A percentile compares a stretch with the other conserved stretches of the same genome.
phyloP scores from a whole-genome alignment of 2,797 vertebrate genomes.

The Labeo calbasu region DNA sequence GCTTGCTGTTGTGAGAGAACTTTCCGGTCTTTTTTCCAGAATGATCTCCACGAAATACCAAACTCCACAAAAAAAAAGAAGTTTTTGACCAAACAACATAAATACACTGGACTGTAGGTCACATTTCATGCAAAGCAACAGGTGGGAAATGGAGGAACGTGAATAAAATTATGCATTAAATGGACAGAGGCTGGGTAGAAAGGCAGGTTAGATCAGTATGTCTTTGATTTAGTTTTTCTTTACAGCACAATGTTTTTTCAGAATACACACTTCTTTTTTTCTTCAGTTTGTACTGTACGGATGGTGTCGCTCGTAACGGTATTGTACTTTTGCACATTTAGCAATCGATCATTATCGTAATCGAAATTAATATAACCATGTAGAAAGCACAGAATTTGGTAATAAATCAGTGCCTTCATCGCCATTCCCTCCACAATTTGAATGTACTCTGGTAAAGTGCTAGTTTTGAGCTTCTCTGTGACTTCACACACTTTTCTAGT shows the following conservation, averaged over 20 bases:
- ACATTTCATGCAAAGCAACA: slow-evolving; percentile 66
- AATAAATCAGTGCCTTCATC: slow-evolving; percentile 51
- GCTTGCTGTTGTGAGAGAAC: slow-evolving; percentile 85
- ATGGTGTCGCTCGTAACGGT: slow-evolving; percentile 25
- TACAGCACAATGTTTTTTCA: slow-evolving; percentile 54
- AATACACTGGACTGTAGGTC: slow-evolving; percentile 75
- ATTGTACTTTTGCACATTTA: slow-evolving; percentile 42
- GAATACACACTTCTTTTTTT: slow-evolving; percentile 30
- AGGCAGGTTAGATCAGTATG: slow-evolving; percentile 62
- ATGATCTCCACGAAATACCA: slow-evolving; percentile 52
- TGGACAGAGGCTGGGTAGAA: slow-evolving; percentile 68
- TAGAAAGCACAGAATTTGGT: slow-evolving; percentile 41
- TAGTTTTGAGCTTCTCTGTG: slow-evolving; percentile 30
- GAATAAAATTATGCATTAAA: slow-evolving; percentile 60
- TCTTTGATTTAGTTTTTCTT: slow-evolving; percentile 59
- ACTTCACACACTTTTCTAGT: slow-evolving; percentile 1
- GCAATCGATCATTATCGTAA: slow-evolving; percentile 18
- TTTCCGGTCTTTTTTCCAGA: slow-evolving; percentile 16
- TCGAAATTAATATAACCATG: slow-evolving; percentile 18
- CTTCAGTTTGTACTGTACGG: slow-evolving; percentile 53
- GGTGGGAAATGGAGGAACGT: slow-evolving; percentile 52
- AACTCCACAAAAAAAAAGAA: slow-evolving; percentile 52
- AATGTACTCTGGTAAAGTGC: slow-evolving; percentile 33
- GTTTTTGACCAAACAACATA: slow-evolving; percentile 73
- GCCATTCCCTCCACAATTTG: slow-evolving; percentile 39